These are phyloP conservation scores for Parascotia fuliginaria DNA, from an alignment of 2,888 invertebrate species.

Conservation along the genomic window DNA sequence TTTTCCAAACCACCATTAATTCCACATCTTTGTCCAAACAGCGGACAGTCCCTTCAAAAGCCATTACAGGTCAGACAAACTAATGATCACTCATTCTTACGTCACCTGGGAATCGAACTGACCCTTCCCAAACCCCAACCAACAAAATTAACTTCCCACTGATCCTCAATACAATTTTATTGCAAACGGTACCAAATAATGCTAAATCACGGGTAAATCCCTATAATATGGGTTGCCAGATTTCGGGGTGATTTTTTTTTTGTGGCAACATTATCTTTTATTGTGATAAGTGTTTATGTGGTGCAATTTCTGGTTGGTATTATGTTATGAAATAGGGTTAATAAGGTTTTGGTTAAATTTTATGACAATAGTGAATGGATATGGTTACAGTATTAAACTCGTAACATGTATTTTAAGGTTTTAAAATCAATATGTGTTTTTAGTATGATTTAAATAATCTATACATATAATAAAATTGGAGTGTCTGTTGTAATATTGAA, in stretches of 20 bases:
- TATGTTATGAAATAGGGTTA: slow-evolving; percentile 33
- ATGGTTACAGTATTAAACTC: background rate
- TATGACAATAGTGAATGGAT: background rate
- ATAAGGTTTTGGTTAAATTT: slow-evolving; percentile 6
- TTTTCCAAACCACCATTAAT: slow-evolving; percentile 3
- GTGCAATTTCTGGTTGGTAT: slow-evolving; percentile 38
- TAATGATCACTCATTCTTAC: slow-evolving; percentile 46
- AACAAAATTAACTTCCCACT: slow-evolving; percentile 67
- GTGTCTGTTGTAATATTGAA: no score
- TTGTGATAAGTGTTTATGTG: slow-evolving; percentile 72
- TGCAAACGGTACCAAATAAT: slow-evolving; percentile 74
- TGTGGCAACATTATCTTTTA: slow-evolving; percentile 69
- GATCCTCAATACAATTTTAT: slow-evolving; percentile 77
- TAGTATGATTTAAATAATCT: no score
- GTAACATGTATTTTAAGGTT: no score
- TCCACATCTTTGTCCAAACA: slow-evolving; percentile 7
- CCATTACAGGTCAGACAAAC: slow-evolving; percentile 27
- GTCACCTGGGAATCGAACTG: slow-evolving; percentile 61
- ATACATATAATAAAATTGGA: no score
- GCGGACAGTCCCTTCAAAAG: slow-evolving; percentile 14
- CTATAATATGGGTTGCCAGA: slow-evolving; percentile 59
- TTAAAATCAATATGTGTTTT: no score
- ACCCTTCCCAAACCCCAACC: slow-evolving; percentile 46
- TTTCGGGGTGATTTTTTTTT: slow-evolving; percentile 56
- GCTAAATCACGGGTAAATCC: slow-evolving; percentile 77